Percentiles rank a stretch among this genome's conserved stretches.
Evolutionary conservation across 1,140 invertebrate species (phyloP).

Genomic region (Cydia pomonella): DNA sequence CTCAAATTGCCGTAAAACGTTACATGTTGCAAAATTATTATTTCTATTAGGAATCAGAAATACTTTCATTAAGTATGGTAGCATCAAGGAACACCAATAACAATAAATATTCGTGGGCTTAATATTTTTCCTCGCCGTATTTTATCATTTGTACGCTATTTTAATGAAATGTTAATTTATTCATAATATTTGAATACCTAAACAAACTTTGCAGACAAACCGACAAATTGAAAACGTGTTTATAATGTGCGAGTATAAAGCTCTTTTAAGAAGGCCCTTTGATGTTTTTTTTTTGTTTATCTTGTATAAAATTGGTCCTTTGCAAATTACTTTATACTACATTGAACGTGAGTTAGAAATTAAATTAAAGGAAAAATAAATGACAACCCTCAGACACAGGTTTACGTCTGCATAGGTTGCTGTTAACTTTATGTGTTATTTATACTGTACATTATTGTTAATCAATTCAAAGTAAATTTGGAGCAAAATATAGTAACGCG

Average conservation of each 20-base stretch:
- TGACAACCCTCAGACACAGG: neutral
- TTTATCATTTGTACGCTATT: neutral
- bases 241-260: slow-evolving; percentile 25
- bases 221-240: slow-evolving; percentile 23
- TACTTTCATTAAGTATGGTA: neutral
- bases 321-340: slow-evolving; percentile 6
- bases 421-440: too few relatives aligned
- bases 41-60: too few relatives aligned
- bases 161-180: slow-evolving; percentile 12
- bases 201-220: slow-evolving; percentile 30
- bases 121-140: neutral
- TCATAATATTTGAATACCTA: slow-evolving; percentile 25
- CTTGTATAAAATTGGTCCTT: slow-evolving; percentile 19
- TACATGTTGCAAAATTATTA: too few relatives aligned
- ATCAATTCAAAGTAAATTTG: too few relatives aligned
- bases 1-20: too few relatives aligned
- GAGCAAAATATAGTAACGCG: too few relatives aligned
- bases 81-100: neutral
- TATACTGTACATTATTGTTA: too few relatives aligned
- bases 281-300: slow-evolving; percentile 32
- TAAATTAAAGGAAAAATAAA: neutral
- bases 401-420: neutral
- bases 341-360: slow-evolving; percentile 9
- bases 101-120: neutral
- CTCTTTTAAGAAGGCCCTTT: slow-evolving; percentile 12